These are phyloP conservation scores for Ruditapes philippinarum DNA, from an alignment of 1,140 invertebrate genomes.

Conservation along the genomic window DNA sequence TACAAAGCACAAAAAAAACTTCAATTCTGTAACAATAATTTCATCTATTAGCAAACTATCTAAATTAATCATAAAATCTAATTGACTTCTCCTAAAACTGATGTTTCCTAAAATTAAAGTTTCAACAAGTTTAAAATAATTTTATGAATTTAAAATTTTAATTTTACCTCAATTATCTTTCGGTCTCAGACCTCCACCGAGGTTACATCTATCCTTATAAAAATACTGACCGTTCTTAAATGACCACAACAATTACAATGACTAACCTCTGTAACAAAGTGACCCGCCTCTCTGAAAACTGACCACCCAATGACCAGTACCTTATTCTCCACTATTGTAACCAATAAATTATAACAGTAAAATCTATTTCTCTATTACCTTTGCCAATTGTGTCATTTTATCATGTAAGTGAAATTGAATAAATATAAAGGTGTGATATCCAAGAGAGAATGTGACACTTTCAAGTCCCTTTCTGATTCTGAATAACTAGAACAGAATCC, in stretches of 20 bases:
- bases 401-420: background rate
- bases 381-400: conserved; percentile 27
- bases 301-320: conserved; percentile 20
- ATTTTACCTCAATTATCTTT: too few relatives aligned
- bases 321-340: background rate
- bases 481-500: background rate
- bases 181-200: too few relatives aligned
- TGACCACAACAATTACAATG: background rate
- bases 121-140: too few relatives aligned
- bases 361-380: conserved; percentile 25
- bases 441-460: conserved; percentile 26
- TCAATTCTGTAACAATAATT: too few relatives aligned
- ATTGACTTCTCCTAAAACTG: too few relatives aligned
- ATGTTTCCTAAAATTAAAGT: too few relatives aligned
- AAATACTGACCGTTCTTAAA: too few relatives aligned
- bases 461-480: conserved; percentile 34
- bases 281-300: background rate
- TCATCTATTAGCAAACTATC: too few relatives aligned
- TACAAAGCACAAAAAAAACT: too few relatives aligned
- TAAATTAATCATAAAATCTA: too few relatives aligned
- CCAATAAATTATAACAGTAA: conserved; percentile 21
- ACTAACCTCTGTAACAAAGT: conserved; percentile 1
- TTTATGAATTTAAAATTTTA: too few relatives aligned
- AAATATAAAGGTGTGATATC: background rate
- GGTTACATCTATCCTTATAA: too few relatives aligned